A percentile compares a stretch with the other conserved stretches of the same genome.
Conservation (phyloP, 2,113 vertebrate species). For the Pterocles gutturalis region DNA sequence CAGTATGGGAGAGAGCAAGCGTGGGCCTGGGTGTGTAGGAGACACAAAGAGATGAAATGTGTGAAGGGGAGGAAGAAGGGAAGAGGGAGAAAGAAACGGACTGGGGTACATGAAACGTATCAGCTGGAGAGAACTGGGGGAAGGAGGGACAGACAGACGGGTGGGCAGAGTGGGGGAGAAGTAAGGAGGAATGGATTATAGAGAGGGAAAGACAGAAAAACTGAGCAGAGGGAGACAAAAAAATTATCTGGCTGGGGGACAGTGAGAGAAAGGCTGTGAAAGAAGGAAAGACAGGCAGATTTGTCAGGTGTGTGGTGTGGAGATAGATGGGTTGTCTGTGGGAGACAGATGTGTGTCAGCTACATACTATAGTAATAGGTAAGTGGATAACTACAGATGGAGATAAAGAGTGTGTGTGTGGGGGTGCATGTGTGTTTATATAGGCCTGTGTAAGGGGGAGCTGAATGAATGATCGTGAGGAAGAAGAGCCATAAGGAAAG, state of each 20-base stretch:
- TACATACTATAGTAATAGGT: not conserved
- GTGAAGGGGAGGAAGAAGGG: not conserved
- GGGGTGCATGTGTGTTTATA: not conserved
- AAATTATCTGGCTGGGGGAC: not conserved
- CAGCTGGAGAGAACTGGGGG: not conserved
- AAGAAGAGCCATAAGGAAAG: not conserved
- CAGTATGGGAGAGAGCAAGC: constrained; percentile 54
- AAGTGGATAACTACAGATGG: not conserved
- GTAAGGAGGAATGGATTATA: not conserved
- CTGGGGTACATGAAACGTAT: not conserved
- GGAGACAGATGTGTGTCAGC: not conserved
- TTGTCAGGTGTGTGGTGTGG: not conserved
- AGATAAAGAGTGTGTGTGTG: not conserved
- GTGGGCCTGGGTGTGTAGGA: constrained; percentile 55
- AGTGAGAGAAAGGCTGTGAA: not conserved
- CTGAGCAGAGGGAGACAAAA: not conserved
- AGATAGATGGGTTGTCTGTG: not conserved
- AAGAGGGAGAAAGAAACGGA: not conserved
- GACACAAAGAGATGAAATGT: constrained; percentile 39
- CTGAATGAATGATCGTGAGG: not conserved
- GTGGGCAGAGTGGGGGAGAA: not conserved
- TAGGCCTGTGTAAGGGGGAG: not conserved
- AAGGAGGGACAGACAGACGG: not conserved
- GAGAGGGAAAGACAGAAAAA: not conserved
- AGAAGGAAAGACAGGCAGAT: not conserved